Percentiles rank a stretch among this genome's conserved stretches.
phyloP scores from a whole-genome alignment of 2,797 vertebrate genomes.

The Centropyge bicolor region DNA sequence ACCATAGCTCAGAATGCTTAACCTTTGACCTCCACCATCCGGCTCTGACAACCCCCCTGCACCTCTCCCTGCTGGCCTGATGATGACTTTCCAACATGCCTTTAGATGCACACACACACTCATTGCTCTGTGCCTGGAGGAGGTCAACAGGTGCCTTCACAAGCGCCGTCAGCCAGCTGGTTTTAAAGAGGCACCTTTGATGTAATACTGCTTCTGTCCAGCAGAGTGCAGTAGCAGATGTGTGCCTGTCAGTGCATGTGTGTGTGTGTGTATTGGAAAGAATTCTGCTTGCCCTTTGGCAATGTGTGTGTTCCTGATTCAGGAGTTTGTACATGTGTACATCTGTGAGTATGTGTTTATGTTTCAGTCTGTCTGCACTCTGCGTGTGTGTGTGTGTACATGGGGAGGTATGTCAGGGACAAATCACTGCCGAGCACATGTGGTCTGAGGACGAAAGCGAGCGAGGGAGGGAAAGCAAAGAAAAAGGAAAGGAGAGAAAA shows the following conservation, averaged over 20 bases:
- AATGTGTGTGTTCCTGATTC: slow-evolving; percentile 65
- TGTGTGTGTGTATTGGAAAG: slow-evolving; percentile 49
- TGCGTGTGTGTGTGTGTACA: slow-evolving; percentile 30
- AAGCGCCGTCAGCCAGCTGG: not conserved
- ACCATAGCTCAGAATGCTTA: slow-evolving; percentile 38
- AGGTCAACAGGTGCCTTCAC: slow-evolving; percentile 59
- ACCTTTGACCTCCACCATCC: slow-evolving; percentile 57
- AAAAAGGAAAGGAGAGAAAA: not conserved
- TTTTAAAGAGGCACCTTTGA: not conserved
- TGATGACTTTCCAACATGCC: slow-evolving; percentile 62
- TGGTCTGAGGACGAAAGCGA: slow-evolving; percentile 34
- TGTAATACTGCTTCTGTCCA: slow-evolving; percentile 57
- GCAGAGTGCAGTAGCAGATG: slow-evolving; percentile 61
- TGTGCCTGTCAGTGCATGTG: slow-evolving; percentile 13
- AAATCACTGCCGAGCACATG: slow-evolving; percentile 70
- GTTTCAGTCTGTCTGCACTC: slow-evolving; percentile 61
- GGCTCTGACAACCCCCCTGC: not conserved
- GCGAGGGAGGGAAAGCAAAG: not conserved
- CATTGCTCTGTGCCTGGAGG: not conserved
- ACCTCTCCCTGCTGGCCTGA: slow-evolving; percentile 10
- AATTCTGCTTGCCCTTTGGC: slow-evolving; percentile 46
- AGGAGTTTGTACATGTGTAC: slow-evolving; percentile 59
- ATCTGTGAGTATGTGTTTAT: slow-evolving; percentile 71
- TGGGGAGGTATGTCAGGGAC: slow-evolving; percentile 32
- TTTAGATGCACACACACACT: not conserved